These are phyloP conservation scores for Drosophila mayri DNA, from an alignment of 1,140 invertebrate genomes.

Conservation along the genomic window DNA sequence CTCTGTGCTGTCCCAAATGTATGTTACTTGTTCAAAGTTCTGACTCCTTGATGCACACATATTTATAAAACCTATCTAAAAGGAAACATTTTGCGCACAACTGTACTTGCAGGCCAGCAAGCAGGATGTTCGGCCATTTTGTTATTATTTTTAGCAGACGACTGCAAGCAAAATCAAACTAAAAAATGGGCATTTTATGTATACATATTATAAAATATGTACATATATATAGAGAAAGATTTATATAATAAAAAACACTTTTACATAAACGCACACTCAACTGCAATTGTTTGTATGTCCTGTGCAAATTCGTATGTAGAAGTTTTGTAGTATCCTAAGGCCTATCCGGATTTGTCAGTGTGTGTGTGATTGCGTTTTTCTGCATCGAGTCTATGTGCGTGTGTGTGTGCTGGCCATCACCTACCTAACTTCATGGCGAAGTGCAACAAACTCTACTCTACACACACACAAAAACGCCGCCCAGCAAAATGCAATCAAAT, in stretches of 20 bases:
- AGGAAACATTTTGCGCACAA: slow-evolving; percentile 63
- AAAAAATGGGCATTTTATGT: slow-evolving; percentile 62
- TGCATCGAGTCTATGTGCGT: slow-evolving; percentile 39
- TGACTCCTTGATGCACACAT: not conserved
- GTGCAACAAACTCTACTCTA: slow-evolving; percentile 79
- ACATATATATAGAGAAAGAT: slow-evolving; percentile 64
- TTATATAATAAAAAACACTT: slow-evolving; percentile 47
- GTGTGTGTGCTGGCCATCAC: slow-evolving; percentile 49
- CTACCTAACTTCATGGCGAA: slow-evolving; percentile 70
- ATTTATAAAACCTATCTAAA: slow-evolving; percentile 17
- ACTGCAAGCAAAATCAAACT: slow-evolving; percentile 68
- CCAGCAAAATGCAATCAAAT: slow-evolving; percentile 79
- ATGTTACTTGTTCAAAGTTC: slow-evolving; percentile 33
- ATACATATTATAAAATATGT: slow-evolving; percentile 49
- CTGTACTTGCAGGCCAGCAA: slow-evolving; percentile 46
- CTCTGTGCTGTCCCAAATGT: slow-evolving; percentile 7
- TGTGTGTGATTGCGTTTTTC: slow-evolving; percentile 68
- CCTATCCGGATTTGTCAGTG: slow-evolving; percentile 23
- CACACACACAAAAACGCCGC: slow-evolving; percentile 55
- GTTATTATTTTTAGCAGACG: slow-evolving; percentile 74
- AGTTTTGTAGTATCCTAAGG: slow-evolving; percentile 69
- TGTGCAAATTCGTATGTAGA: slow-evolving; percentile 51
- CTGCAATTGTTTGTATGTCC: slow-evolving; percentile 23
- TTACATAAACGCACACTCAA: slow-evolving; percentile 40
- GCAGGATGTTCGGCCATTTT: slow-evolving; percentile 35